Percentiles rank a stretch among this genome's conserved stretches.
phyloP scores from a whole-genome alignment of 2,888 invertebrate species.

The Cataglyphis livida region DNA sequence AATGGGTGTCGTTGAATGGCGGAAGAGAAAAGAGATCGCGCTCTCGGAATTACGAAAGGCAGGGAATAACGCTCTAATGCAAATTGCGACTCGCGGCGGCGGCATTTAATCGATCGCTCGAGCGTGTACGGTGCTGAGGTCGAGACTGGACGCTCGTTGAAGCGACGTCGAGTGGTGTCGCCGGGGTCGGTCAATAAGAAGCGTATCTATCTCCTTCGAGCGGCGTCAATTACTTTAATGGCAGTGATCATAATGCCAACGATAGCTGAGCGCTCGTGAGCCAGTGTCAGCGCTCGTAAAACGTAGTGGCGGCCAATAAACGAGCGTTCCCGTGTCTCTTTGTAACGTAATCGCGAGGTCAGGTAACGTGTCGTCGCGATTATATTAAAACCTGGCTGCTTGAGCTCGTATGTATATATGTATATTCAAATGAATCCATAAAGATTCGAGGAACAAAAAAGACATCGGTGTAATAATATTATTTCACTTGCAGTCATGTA shows the following conservation, averaged over 20 bases:
- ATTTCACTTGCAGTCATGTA: constrained; percentile 2
- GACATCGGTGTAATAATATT: constrained; percentile 20
- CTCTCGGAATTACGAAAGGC: constrained; percentile 50
- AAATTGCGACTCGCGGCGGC: constrained; percentile 46
- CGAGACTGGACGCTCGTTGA: constrained; percentile 48
- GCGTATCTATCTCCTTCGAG: constrained; percentile 65
- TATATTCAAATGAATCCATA: neutral
- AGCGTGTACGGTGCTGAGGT: constrained; percentile 40
- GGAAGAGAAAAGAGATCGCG: constrained; percentile 55
- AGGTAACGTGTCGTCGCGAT: constrained; percentile 26
- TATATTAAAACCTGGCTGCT: constrained; percentile 29
- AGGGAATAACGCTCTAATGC: constrained; percentile 44
- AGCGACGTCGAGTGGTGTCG: constrained; percentile 59
- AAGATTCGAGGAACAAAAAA: neutral
- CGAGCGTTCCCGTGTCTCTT: constrained; percentile 64
- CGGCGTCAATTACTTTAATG: constrained; percentile 73
- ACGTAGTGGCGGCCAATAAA: constrained; percentile 63
- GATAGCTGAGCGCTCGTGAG: constrained; percentile 32
- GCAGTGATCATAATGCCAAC: constrained; percentile 66
- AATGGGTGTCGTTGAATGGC: constrained; percentile 51
- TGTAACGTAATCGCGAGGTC: constrained; percentile 64
- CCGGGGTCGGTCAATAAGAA: constrained; percentile 63
- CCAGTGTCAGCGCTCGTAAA: constrained; percentile 69
- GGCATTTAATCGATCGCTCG: constrained; percentile 49
- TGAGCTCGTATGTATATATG: constrained; percentile 6